A percentile compares a stretch with the other conserved stretches of the same genome.
These are phyloP conservation scores for Chrosomus eos DNA, from an alignment of 2,797 vertebrate species.

Conservation along the genomic window DNA sequence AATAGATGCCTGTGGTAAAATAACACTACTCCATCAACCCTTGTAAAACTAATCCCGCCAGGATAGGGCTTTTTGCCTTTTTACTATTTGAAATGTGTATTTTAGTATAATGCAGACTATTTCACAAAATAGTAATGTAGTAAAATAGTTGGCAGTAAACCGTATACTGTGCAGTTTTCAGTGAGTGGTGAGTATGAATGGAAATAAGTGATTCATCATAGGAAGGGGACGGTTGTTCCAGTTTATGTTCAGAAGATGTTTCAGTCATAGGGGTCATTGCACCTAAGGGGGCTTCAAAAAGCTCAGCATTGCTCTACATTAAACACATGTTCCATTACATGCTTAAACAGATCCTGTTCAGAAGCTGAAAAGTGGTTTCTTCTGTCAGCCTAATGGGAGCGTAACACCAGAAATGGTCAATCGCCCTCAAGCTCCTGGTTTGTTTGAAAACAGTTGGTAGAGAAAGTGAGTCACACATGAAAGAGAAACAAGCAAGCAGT, in stretches of 20 bases:
- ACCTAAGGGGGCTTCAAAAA: conserved; percentile 13
- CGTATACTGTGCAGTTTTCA: neutral
- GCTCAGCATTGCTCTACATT: conserved; percentile 14
- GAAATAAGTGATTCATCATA: conserved; percentile 16
- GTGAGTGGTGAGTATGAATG: neutral
- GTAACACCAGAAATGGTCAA: neutral
- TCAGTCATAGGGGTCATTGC: conserved; percentile 6
- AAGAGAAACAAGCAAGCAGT: conserved; percentile 22
- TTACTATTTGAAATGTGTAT: neutral
- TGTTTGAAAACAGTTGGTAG: conserved; percentile 36
- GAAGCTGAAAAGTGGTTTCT: conserved; percentile 25
- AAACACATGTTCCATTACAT: conserved; percentile 34
- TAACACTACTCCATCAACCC: too few species aligned
- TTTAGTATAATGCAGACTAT: neutral
- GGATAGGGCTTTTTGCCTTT: neutral
- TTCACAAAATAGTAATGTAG: neutral
- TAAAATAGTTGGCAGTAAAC: neutral
- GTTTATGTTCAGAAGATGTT: conserved; percentile 5
- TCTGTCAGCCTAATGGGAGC: conserved; percentile 25
- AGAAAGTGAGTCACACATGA: conserved; percentile 35
- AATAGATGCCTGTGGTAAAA: too few species aligned
- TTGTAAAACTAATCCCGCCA: too few species aligned
- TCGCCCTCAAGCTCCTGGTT: conserved; percentile 32
- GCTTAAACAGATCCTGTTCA: conserved; percentile 29
- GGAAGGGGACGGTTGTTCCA: neutral